These are phyloP conservation scores for Chelonus insularis DNA, from an alignment of 1,140 invertebrate genomes.

Conservation along the genomic window DNA sequence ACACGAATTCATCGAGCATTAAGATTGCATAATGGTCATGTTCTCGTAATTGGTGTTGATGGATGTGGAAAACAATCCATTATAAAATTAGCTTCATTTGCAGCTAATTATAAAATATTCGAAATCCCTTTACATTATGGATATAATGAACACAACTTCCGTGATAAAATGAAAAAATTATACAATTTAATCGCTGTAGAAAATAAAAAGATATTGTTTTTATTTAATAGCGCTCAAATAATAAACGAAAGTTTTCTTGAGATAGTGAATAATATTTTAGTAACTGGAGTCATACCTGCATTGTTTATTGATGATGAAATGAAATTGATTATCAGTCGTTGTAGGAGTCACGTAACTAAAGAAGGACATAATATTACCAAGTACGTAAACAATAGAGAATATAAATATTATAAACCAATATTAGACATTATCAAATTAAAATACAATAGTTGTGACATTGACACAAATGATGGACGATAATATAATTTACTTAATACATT, in stretches of 20 bases:
- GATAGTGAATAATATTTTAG: constrained; percentile 87
- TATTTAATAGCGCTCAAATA: constrained; percentile 82
- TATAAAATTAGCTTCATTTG: constrained; percentile 72
- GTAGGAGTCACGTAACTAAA: constrained; percentile 69
- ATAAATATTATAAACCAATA: too few relatives aligned
- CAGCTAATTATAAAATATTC: constrained; percentile 79
- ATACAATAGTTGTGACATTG: too few relatives aligned
- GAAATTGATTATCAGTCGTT: constrained; percentile 70
- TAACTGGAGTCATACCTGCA: constrained; percentile 81
- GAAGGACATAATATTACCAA: constrained; percentile 73
- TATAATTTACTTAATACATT: too few relatives aligned
- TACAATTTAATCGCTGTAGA: constrained; percentile 75
- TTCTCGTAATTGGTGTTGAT: constrained; percentile 82
- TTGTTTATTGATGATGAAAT: constrained; percentile 87
- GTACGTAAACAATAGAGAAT: constrained; percentile 62
- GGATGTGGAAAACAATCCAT: constrained; percentile 83
- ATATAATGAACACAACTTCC: constrained; percentile 80
- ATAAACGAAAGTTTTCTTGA: constrained; percentile 82
- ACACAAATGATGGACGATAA: too few relatives aligned
- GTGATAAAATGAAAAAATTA: constrained; percentile 82
- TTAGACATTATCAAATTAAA: too few relatives aligned
- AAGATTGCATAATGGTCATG: constrained; percentile 81
- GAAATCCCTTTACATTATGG: constrained; percentile 80
- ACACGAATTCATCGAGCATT: constrained; percentile 82
- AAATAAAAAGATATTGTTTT: constrained; percentile 77